phyloP scores from a whole-genome alignment of 2,888 invertebrate genomes.

The Papilio elwesi region DNA sequence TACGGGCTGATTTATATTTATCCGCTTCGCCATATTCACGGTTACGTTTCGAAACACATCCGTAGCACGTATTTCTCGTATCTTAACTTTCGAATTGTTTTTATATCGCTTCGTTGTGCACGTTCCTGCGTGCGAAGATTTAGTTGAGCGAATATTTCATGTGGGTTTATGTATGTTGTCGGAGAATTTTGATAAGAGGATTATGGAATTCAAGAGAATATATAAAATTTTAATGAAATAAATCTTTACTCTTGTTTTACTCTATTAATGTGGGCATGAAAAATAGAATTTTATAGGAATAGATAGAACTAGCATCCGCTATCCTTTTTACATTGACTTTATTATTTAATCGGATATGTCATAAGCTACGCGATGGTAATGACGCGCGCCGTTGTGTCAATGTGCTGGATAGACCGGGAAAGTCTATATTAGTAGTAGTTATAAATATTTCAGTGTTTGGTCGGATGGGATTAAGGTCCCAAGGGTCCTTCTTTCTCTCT shows the following conservation, averaged over 20 bases:
- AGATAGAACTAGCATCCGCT: no score
- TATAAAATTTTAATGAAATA: not conserved
- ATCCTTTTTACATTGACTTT: no score
- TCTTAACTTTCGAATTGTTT: conserved; percentile 18
- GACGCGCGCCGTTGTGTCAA: no score
- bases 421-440: no score
- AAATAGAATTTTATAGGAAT: no score
- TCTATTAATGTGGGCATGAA: not conserved
- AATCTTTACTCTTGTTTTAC: not conserved
- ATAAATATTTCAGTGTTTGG: no score
- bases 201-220: not conserved
- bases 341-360: no score
- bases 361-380: no score
- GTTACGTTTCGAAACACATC: conserved; percentile 1
- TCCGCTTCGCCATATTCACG: not conserved
- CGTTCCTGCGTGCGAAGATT: not conserved
- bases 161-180: conserved; percentile 12
- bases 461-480: no score
- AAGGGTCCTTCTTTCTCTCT: no score
- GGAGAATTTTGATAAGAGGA: conserved; percentile 3
- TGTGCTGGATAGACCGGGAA: no score
- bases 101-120: not conserved
- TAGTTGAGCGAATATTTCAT: conserved; percentile 10
- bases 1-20: no score
- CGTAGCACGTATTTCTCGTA: conserved; percentile 17